These are phyloP conservation scores for Pedionomus torquatus DNA, from an alignment of 2,113 vertebrate species.

Conservation along the genomic window DNA sequence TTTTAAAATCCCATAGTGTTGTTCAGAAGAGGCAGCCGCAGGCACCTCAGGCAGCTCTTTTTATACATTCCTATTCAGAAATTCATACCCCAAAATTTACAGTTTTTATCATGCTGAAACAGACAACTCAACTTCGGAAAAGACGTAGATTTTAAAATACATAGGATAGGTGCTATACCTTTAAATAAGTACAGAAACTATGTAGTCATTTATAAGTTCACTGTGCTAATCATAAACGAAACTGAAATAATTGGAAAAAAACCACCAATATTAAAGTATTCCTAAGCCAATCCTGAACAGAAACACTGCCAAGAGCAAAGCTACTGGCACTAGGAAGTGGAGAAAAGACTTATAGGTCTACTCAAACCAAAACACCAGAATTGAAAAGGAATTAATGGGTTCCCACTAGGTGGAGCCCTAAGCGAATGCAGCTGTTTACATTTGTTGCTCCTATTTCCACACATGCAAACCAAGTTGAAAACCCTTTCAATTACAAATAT, in stretches of 20 bases:
- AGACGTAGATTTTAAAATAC: not conserved
- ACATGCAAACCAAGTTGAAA: not conserved
- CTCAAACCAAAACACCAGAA: not conserved
- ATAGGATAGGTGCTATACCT: not conserved
- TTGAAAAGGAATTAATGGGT: not conserved
- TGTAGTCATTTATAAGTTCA: not conserved
- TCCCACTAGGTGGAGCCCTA: not conserved
- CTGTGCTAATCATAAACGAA: not conserved
- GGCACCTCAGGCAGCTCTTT: not conserved
- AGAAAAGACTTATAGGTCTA: not conserved
- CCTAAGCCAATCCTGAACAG: not conserved
- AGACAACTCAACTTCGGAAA: not conserved
- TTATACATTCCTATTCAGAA: not conserved
- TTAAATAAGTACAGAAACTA: not conserved
- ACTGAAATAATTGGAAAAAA: not conserved
- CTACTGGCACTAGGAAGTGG: not conserved
- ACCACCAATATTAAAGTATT: not conserved
- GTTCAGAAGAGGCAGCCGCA: not conserved
- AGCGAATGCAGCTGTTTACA: accelerated
- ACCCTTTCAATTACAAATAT: no score
- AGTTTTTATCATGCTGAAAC: not conserved
- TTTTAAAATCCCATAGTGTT: not conserved
- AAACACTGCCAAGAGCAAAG: not conserved
- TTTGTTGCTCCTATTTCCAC: accelerated
- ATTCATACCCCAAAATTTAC: not conserved